Percentiles rank a stretch among this genome's conserved stretches.
phyloP scores from a whole-genome alignment of 2,888 invertebrate species.

The Scelioninae gen. 1 region DNA sequence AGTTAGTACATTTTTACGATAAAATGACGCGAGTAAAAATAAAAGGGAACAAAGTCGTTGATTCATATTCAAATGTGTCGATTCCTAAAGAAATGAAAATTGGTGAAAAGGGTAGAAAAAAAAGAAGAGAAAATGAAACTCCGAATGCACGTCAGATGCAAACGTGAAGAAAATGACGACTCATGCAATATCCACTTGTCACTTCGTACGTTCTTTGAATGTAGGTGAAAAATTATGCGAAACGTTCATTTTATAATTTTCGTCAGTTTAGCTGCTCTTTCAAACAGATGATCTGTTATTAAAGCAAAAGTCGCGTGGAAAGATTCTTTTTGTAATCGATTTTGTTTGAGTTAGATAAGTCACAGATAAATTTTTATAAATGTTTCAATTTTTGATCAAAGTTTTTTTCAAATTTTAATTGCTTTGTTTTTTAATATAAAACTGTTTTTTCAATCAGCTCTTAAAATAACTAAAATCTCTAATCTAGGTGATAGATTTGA shows the following conservation, averaged over 20 bases:
- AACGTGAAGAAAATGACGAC: conserved; percentile 54
- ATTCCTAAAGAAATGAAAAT: conserved; percentile 47
- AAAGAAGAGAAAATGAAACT: conserved; percentile 6
- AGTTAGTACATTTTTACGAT: conserved; percentile 3
- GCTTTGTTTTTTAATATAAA: too few relatives aligned
- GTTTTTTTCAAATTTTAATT: too few relatives aligned
- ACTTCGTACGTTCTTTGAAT: conserved; percentile 37
- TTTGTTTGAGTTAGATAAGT: not conserved
- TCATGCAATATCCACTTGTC: conserved; percentile 58
- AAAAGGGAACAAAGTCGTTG: conserved; percentile 26
- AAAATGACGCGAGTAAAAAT: conserved; percentile 23
- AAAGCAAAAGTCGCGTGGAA: not conserved
- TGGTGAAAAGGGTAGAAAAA: conserved; percentile 17
- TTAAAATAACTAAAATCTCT: too few relatives aligned
- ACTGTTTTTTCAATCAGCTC: too few relatives aligned
- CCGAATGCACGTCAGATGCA: conserved; percentile 42
- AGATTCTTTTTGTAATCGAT: not conserved
- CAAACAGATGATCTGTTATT: conserved; percentile 18
- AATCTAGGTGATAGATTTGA: too few relatives aligned
- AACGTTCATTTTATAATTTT: conserved; percentile 31
- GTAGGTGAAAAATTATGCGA: conserved; percentile 38
- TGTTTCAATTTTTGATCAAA: not conserved
- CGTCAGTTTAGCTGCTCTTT: conserved; percentile 22
- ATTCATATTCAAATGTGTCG: conserved; percentile 52
- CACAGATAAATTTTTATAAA: not conserved